Conservation (phyloP, 2,113 vertebrate genomes). For the Xiphophorus hellerii region DNA sequence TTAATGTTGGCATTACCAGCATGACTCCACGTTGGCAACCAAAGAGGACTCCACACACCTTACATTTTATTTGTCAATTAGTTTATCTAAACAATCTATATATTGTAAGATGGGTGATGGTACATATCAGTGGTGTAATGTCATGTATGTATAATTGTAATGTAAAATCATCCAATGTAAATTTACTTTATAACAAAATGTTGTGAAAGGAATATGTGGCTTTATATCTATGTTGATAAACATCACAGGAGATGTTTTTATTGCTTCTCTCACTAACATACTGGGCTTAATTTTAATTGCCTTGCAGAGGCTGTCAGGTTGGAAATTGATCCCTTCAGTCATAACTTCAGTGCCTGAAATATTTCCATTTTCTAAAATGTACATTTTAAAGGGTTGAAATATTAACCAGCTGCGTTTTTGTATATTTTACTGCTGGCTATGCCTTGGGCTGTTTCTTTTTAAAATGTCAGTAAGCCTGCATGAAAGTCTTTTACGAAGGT, state of each 20-base stretch:
- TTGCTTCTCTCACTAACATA: slow-evolving; percentile 2
- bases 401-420: not conserved
- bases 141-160: no score
- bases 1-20: no score
- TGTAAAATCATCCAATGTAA: no score
- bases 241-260: not conserved
- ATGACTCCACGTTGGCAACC: no score
- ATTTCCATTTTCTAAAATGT: slow-evolving; percentile 18
- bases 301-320: slow-evolving; percentile 31
- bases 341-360: not conserved
- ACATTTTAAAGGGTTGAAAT: slow-evolving; percentile 27
- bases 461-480: not conserved
- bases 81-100: no score
- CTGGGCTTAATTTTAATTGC: slow-evolving; percentile 23
- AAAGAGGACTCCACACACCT: no score
- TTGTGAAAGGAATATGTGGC: no score
- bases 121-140: no score
- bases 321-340: slow-evolving; percentile 24
- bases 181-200: no score
- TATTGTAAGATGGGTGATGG: no score
- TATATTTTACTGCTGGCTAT: not conserved
- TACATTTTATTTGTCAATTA: no score
- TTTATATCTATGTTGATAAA: not conserved
- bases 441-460: not conserved
- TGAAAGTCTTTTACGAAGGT: not conserved